These are phyloP conservation scores for Syngnathoides biaculeatus DNA, from an alignment of 2,113 vertebrate species.

Conservation along the genomic window DNA sequence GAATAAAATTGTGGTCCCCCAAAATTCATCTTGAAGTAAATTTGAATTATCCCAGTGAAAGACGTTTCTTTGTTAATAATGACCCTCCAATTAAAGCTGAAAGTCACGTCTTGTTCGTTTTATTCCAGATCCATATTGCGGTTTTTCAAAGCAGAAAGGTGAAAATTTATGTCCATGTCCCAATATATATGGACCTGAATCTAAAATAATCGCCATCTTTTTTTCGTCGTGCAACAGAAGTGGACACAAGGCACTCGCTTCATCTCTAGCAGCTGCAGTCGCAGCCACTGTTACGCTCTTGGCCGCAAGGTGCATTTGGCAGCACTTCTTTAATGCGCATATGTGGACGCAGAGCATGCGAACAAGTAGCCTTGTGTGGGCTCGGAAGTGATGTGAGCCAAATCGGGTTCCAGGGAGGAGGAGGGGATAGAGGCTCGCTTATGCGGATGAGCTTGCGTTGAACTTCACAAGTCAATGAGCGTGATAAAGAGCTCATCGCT, in stretches of 20 bases:
- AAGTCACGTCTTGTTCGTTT: no score
- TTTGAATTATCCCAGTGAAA: no score
- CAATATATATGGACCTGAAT: no score
- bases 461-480: constrained; percentile 5
- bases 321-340: neutral
- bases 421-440: constrained; percentile 46
- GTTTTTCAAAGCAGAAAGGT: no score
- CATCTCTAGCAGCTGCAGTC: constrained; percentile 46
- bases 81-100: no score
- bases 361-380: constrained; percentile 35
- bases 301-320: constrained; percentile 42
- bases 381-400: constrained; percentile 52
- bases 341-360: constrained; percentile 12
- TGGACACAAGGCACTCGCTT: constrained; percentile 22
- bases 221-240: constrained; percentile 39
- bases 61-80: no score
- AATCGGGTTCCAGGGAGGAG: constrained; percentile 23
- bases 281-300: constrained; percentile 33
- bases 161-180: no score
- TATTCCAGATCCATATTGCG: no score
- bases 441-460: constrained; percentile 29
- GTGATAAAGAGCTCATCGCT: constrained; percentile 27
- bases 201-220: constrained; percentile 9
- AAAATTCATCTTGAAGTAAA: no score
- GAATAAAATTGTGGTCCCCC: no score